phyloP scores from a whole-genome alignment of 2,113 vertebrate genomes.

The Cebus imitator region DNA sequence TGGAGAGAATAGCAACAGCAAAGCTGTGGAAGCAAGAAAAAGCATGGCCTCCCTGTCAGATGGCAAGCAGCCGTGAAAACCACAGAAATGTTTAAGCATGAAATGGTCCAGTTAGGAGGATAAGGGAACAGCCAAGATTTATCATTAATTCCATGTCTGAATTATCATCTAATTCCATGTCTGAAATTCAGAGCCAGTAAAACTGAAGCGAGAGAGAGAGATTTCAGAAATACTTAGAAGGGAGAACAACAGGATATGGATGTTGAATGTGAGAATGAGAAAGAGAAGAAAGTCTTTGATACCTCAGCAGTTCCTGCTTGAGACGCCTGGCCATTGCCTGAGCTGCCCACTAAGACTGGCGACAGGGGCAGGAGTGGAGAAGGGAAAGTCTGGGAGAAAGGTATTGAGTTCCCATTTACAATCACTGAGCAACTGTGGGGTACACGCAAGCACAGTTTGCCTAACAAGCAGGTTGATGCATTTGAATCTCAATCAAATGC shows the following conservation, averaged over 20 bases:
- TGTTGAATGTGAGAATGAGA: neutral
- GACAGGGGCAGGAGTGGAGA: neutral
- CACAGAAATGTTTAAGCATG: neutral
- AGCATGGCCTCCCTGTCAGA: neutral
- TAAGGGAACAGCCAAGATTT: neutral
- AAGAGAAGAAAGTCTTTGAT: neutral
- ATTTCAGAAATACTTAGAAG: neutral
- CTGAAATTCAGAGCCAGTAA: neutral
- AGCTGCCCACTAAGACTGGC: neutral
- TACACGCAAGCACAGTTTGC: neutral
- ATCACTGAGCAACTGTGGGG: neutral
- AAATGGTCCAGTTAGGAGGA: neutral
- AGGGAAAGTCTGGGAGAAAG: neutral
- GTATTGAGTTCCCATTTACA: neutral
- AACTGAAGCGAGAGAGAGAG: neutral
- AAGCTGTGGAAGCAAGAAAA: neutral
- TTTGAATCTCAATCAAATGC: neutral
- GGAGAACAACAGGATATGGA: neutral
- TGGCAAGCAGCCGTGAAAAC: neutral
- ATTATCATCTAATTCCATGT: neutral
- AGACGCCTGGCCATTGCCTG: neutral
- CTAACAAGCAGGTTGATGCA: neutral
- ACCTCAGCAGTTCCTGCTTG: neutral
- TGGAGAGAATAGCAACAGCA: too few species aligned
- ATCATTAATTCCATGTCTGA: neutral